phyloP scores from a whole-genome alignment of 1,140 invertebrate genomes.

The Nylanderia fulva region DNA sequence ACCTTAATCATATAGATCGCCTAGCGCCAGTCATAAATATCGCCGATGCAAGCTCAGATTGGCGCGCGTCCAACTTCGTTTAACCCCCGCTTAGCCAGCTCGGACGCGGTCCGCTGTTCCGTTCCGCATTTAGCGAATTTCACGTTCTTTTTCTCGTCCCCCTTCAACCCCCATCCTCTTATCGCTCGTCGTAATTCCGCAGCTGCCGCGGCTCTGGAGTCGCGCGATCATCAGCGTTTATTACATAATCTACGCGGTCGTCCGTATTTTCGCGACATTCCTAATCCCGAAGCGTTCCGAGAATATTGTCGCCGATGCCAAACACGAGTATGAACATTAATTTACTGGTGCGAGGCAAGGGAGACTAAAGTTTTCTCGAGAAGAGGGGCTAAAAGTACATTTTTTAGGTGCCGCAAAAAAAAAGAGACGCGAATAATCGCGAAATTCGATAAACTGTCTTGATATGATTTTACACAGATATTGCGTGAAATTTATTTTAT shows the following conservation, averaged over 20 bases:
- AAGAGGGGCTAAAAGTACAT: background rate
- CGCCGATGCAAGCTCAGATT: constrained; percentile 76
- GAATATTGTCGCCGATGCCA: constrained; percentile 37
- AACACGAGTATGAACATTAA: constrained; percentile 52
- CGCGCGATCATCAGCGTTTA: constrained; percentile 57
- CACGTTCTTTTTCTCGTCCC: constrained; percentile 52
- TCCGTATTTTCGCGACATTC: constrained; percentile 52
- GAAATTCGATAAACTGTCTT: constrained; percentile 9
- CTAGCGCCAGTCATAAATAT: constrained; percentile 79
- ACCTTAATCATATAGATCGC: constrained; percentile 78
- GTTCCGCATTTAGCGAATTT: constrained; percentile 73
- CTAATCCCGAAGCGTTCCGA: background rate
- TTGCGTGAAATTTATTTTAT: background rate
- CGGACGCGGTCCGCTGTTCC: constrained; percentile 67
- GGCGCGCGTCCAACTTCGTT: constrained; percentile 76
- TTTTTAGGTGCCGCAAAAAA: background rate
- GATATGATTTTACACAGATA: background rate
- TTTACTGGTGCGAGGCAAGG: constrained; percentile 12
- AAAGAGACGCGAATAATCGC: background rate
- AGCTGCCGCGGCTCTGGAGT: constrained; percentile 16
- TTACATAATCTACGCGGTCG: constrained; percentile 64
- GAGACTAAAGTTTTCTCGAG: constrained; percentile 27
- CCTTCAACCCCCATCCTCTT: constrained; percentile 13
- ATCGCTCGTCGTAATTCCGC: constrained; percentile 37
- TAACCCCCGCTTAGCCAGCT: constrained; percentile 74